phyloP scores from a whole-genome alignment of 2,888 invertebrate genomes.

The Ennomos erosarius region DNA sequence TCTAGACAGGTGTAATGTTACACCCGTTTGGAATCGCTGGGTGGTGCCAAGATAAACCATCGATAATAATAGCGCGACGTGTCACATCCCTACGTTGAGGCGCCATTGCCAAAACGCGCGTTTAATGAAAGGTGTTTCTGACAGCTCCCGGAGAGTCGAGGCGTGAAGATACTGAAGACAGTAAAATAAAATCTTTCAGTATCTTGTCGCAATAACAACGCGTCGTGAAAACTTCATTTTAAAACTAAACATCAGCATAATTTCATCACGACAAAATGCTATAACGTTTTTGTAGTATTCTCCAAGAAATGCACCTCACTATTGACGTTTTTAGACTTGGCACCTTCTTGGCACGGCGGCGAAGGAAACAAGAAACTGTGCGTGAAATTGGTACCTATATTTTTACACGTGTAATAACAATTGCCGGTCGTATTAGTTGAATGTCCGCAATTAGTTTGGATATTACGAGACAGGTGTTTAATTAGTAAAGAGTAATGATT shows the following conservation, averaged over 20 bases:
- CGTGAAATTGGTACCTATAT: conserved; percentile 39
- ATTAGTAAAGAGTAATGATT: conserved; percentile 14
- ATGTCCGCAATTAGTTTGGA: conserved; percentile 17
- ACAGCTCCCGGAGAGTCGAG: conserved; percentile 44
- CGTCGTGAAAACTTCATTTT: neutral
- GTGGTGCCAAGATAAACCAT: conserved; percentile 40
- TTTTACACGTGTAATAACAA: conserved; percentile 35
- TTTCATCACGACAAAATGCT: conserved; percentile 7
- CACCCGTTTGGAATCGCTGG: conserved; percentile 36
- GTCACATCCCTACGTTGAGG: conserved; percentile 54
- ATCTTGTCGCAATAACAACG: conserved; percentile 15
- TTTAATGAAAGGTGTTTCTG: conserved; percentile 63
- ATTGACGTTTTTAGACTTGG: conserved; percentile 68
- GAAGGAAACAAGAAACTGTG: conserved; percentile 37
- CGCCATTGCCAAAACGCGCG: conserved; percentile 74
- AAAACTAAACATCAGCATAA: conserved; percentile 25
- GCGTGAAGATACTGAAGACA: conserved; percentile 23
- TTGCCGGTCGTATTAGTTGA: conserved; percentile 24
- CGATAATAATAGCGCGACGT: conserved; percentile 37
- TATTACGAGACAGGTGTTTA: conserved; percentile 14
- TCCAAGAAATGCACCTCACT: conserved; percentile 52
- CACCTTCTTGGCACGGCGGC: conserved; percentile 33
- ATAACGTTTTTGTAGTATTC: conserved; percentile 36
- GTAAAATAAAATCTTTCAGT: neutral
- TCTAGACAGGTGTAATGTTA: conserved; percentile 39